Evolutionary conservation across 2,888 invertebrate genomes (phyloP), one percentile per base, ranked within the genome.

Genomic region (Perizoma flavofasciatum): DNA sequence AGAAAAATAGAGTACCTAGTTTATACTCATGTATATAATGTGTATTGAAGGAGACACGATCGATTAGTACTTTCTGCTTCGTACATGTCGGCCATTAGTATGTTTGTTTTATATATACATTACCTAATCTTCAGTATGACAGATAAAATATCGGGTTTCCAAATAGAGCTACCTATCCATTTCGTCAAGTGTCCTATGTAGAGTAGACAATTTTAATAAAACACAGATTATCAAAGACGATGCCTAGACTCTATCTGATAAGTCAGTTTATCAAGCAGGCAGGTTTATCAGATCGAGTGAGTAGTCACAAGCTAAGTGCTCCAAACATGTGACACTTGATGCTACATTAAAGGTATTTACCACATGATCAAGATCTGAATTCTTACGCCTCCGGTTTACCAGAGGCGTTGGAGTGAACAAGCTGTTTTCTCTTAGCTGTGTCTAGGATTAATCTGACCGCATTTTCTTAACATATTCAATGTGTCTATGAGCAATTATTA

Each of bases 241-340:
- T 35, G 7, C 47, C 4, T 35, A 10, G 5, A 10, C 5, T 39
- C 22, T 22, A 39, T 46, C 46, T 33, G 46, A 33, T 46, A 32
- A 22, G 35, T 37, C 48, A 66, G 70, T 68, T 74, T 72, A 77
- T 75, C 77, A 55, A 6, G 49, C 50, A 71, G 68, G 70, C 22
- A 22, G n/a, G 6, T 35, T 6, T 35, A 35, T 35, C 71, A n/a
- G 69, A 78, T 78, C 79, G 68, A 66, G 57, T 61, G 61, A 66
- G 63, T 48, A 69, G 69, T 75, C 73, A 75, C 76, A 74, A 73
- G 62, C 51, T 58, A 49, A 66, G 71, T 63, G 70, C 64, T 63
- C 55, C 46, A 54, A 69, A 66, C 62, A 55, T 70, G 69, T 78
- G 76, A 75, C 73, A 78, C 76, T 78, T 78, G 62, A 54, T 64